Percentiles rank a stretch among this genome's conserved stretches.
These are phyloP conservation scores for Chrysogorgia sp. DNA, from an alignment of 92 coral and sea anemone species.

Conservation along the genomic window DNA sequence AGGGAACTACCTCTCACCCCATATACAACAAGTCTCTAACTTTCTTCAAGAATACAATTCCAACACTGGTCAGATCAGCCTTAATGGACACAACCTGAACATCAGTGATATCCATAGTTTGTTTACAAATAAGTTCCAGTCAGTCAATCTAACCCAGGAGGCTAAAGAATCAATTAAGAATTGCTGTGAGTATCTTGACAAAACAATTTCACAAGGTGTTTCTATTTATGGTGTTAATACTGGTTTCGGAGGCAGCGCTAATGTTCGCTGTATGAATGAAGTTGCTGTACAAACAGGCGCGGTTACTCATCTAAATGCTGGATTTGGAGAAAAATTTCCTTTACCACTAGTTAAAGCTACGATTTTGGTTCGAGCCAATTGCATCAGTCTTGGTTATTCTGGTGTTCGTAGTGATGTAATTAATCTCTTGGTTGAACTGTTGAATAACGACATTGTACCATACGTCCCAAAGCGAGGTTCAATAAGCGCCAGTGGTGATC, in stretches of 20 bases:
- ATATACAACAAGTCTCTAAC: constrained; percentile 6
- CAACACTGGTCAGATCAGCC: constrained; percentile 6
- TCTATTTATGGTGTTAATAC: constrained; percentile 54
- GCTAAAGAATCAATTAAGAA: constrained; percentile 12
- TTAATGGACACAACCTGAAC: constrained; percentile 13
- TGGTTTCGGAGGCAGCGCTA: constrained; percentile 51
- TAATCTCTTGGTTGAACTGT: constrained; percentile 26
- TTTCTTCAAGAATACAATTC: constrained; percentile 16
- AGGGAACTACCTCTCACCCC: constrained; percentile 3
- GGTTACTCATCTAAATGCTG: constrained; percentile 37
- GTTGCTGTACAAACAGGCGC: constrained; percentile 23
- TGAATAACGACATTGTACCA: constrained; percentile 47
- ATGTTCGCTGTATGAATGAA: constrained; percentile 27
- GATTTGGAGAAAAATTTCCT: constrained; percentile 43
- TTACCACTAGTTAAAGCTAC: constrained; percentile 41
- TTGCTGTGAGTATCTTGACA: background rate
- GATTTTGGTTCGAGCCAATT: constrained; percentile 52
- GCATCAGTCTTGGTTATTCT: constrained; percentile 52
- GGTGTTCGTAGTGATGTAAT: constrained; percentile 43
- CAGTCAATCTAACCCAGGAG: constrained; percentile 5
- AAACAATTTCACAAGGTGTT: constrained; percentile 2
- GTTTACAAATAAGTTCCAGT: constrained; percentile 16
- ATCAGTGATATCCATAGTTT: constrained; percentile 30
- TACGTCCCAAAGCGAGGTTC: constrained; percentile 54
- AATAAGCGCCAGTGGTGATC: constrained; percentile 59